Evolutionary conservation across 2,113 vertebrate species (phyloP).

Genomic region (Centropus unirufus): DNA sequence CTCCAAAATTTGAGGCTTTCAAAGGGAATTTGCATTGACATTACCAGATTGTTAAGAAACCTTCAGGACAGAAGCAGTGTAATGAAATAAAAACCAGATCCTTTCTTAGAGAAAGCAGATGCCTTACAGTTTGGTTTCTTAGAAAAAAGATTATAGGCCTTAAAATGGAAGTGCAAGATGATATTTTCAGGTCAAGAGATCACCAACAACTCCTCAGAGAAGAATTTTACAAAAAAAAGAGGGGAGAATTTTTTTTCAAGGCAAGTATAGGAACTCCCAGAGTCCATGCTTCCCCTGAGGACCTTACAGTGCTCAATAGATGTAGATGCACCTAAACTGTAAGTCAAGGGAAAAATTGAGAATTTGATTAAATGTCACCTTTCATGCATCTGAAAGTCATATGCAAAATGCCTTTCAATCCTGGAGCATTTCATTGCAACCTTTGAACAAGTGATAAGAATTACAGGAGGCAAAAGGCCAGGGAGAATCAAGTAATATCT

Average conservation of each 20-base stretch:
- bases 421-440: not conserved
- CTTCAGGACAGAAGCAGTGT: constrained; percentile 37
- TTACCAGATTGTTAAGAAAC: constrained; percentile 43
- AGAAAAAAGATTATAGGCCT: constrained; percentile 40
- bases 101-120: constrained; percentile 43
- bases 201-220: not conserved
- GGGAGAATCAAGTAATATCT: not conserved
- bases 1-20: constrained; percentile 37
- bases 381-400: not conserved
- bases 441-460: not conserved
- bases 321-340: not conserved
- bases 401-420: not conserved
- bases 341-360: not conserved
- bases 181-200: constrained; percentile 1
- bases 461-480: not conserved
- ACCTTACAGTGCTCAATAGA: not conserved
- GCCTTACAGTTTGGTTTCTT: constrained; percentile 23
- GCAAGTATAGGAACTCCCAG: not conserved
- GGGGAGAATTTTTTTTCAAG: constrained; percentile 27
- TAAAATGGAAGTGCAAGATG: constrained; percentile 8
- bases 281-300: not conserved
- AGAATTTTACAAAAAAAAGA: not conserved
- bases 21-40: constrained; percentile 64
- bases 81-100: constrained; percentile 62
- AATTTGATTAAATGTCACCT: not conserved